Conservation (phyloP, 2,888 invertebrate species). For the Drosophila niveifrons region DNA sequence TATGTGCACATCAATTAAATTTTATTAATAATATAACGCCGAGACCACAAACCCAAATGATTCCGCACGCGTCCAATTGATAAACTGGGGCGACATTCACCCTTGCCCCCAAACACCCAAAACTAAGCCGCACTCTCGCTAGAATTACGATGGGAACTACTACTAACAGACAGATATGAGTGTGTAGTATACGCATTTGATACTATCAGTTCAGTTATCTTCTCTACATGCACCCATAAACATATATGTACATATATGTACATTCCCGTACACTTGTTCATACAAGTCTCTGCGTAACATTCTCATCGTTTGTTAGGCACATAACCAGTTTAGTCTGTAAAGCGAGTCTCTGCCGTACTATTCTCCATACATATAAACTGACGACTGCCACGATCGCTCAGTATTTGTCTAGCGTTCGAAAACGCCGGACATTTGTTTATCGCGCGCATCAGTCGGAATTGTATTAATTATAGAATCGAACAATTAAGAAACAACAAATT, state of each 20-base stretch:
- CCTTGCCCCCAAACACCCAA: conserved; percentile 1
- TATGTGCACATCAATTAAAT: conserved; percentile 30
- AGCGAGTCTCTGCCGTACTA: conserved; percentile 7
- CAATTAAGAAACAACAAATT: conserved; percentile 5
- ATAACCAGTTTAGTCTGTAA: conserved; percentile 39
- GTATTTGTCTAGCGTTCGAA: conserved; percentile 33
- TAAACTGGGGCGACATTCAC: conserved; percentile 13
- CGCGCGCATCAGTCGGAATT: neutral
- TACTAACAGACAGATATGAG: neutral
- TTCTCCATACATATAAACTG: conserved; percentile 18
- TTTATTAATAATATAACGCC: conserved; percentile 6
- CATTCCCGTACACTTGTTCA: neutral
- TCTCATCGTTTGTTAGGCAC: conserved; percentile 5
- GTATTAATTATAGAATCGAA: neutral
- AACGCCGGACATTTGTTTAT: conserved; percentile 24
- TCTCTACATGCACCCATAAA: neutral
- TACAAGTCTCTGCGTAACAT: conserved; percentile 7
- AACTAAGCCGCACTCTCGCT: neutral
- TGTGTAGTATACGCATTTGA: neutral
- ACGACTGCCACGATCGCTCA: conserved; percentile 29
- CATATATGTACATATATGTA: neutral
- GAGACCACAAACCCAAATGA: conserved; percentile 11
- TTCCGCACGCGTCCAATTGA: conserved; percentile 20
- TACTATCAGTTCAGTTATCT: conserved; percentile 15
- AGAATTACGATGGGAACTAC: neutral